These are phyloP conservation scores for Acipenser transmontanus DNA, from an alignment of 2,797 vertebrate species.

Conservation along the genomic window DNA sequence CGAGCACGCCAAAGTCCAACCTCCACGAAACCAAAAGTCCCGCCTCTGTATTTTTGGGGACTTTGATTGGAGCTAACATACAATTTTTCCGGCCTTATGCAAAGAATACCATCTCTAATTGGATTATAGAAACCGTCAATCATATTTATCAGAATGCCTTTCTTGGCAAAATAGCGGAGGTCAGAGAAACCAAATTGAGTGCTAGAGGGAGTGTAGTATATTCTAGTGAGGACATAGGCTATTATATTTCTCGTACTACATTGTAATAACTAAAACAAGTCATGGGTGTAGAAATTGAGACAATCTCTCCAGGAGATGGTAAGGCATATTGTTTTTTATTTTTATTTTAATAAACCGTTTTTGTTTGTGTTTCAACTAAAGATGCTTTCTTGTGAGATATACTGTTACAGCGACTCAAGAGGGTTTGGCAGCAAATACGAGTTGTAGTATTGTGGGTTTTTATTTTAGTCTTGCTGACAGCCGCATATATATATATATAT, in stretches of 20 bases:
- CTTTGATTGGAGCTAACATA: background rate
- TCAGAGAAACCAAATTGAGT: background rate
- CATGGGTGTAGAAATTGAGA: slow-evolving; percentile 95
- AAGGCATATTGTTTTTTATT: slow-evolving; percentile 30
- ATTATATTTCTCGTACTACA: background rate
- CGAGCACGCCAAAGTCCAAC: too few species aligned
- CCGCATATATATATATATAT: too few species aligned
- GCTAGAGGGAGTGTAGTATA: background rate
- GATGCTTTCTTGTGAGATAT: too few species aligned
- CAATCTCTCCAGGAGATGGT: slow-evolving; percentile 93
- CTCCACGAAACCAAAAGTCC: too few species aligned
- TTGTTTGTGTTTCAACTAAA: background rate
- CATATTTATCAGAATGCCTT: background rate
- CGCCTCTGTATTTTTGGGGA: too few species aligned
- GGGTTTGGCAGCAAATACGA: too few species aligned
- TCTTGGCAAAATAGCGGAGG: background rate
- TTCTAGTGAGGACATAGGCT: background rate
- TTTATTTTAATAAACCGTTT: background rate
- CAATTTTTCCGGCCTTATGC: background rate
- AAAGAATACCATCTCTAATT: background rate
- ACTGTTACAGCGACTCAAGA: too few species aligned
- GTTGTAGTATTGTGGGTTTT: too few species aligned
- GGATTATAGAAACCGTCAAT: background rate
- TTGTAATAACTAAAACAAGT: slow-evolving; percentile 35
- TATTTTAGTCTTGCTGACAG: too few species aligned